A percentile compares a stretch with the other conserved stretches of the same genome.
Evolutionary conservation across 2,113 vertebrate species (phyloP).

Genomic region (Cyanoramphus novaezelandiae): DNA sequence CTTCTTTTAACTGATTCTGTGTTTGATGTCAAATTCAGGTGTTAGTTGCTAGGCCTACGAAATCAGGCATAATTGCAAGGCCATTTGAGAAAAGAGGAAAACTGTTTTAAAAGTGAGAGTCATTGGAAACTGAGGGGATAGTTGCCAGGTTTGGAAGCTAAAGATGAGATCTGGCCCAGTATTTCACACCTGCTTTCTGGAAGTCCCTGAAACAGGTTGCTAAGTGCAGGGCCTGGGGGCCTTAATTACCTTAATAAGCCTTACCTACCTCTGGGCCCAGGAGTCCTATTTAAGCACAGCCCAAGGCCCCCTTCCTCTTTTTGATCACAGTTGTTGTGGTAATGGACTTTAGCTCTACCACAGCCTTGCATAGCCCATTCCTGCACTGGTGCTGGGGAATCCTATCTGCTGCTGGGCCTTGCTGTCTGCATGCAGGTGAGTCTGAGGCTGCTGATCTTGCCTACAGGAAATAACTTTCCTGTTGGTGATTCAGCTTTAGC

Average conservation of each 20-base stretch:
- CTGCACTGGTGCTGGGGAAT: rapidly evolving
- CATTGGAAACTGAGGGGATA: background rate
- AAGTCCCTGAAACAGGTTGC: rapidly evolving
- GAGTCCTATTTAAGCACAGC: background rate
- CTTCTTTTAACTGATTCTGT: background rate
- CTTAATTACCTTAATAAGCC: background rate
- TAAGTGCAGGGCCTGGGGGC: too few relatives aligned
- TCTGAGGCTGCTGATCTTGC: background rate
- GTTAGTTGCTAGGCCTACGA: background rate
- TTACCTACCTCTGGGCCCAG: background rate
- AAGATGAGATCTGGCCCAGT: background rate
- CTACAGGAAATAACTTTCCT: background rate
- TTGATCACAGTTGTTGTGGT: background rate
- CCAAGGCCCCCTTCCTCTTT: background rate
- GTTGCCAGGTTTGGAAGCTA: background rate
- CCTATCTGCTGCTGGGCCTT: background rate
- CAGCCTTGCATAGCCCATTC: rapidly evolving
- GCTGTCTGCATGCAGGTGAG: background rate
- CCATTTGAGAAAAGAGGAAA: background rate
- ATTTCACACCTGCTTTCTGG: background rate
- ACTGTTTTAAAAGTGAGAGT: background rate
- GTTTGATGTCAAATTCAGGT: background rate
- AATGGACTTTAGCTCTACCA: rapidly evolving
- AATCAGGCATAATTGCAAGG: background rate
- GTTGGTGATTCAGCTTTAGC: background rate